These are phyloP conservation scores for Scrobipalpa costella DNA, from an alignment of 2,888 invertebrate species.

Conservation along the genomic window DNA sequence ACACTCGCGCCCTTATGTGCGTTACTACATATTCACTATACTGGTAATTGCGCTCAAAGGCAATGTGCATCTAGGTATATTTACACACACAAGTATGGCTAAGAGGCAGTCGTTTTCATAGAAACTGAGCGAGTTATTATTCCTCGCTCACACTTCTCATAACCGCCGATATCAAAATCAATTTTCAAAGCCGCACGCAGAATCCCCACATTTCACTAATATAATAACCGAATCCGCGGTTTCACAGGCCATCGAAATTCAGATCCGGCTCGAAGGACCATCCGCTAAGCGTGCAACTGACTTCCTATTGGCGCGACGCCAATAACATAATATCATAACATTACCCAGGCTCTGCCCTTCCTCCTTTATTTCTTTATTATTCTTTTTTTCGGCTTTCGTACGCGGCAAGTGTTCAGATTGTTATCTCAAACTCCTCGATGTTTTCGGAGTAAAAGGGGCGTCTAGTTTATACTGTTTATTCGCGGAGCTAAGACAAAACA, in stretches of 20 bases:
- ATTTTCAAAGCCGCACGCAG: conserved; percentile 32
- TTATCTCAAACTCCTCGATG: conserved; percentile 35
- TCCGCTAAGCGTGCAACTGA: conserved; percentile 48
- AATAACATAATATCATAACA: conserved; percentile 60
- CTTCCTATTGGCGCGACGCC: conserved; percentile 53
- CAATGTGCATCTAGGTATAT: too few relatives aligned
- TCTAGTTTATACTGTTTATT: conserved; percentile 27
- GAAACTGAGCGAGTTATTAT: not conserved
- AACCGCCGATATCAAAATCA: conserved; percentile 27
- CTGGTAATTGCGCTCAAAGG: too few relatives aligned
- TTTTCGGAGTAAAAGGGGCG: conserved; percentile 26
- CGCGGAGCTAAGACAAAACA: conserved; percentile 26
- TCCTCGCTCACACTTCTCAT: conserved; percentile 1
- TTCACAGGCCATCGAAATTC: conserved; percentile 49
- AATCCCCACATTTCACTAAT: conserved; percentile 41
- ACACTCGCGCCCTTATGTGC: too few relatives aligned
- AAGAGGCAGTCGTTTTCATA: too few relatives aligned
- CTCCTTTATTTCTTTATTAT: conserved; percentile 43
- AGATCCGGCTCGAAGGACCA: conserved; percentile 48
- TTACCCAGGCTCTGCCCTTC: conserved; percentile 46
- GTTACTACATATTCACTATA: too few relatives aligned
- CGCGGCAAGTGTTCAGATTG: conserved; percentile 42
- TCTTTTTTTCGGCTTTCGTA: conserved; percentile 36
- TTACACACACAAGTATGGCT: too few relatives aligned
- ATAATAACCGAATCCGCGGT: conserved; percentile 46